A percentile compares a stretch with the other conserved stretches of the same genome.
Evolutionary conservation across 2,888 invertebrate genomes (phyloP).

Genomic region (Maniola hyperantus): DNA sequence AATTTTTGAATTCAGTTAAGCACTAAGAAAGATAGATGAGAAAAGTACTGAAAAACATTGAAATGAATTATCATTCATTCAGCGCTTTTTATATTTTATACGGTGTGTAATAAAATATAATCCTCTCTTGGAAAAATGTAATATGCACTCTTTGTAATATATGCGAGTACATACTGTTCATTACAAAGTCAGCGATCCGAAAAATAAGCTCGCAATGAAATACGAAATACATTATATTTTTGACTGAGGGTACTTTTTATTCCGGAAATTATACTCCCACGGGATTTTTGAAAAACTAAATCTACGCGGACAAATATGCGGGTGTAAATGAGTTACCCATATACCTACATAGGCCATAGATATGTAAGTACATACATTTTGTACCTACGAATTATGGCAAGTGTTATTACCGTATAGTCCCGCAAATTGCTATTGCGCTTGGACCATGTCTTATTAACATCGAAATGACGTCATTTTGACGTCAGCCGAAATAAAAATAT

Average conservation of each 20-base stretch:
- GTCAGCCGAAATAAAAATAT: no score
- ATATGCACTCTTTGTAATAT: slow-evolving; percentile 10
- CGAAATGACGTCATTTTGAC: no score
- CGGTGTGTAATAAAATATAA: background rate
- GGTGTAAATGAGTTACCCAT: no score
- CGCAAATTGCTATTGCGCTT: no score
- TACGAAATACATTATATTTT: background rate
- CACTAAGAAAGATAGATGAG: background rate
- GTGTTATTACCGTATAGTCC: no score
- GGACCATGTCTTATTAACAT: no score
- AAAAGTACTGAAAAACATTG: background rate
- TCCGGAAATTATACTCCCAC: no score
- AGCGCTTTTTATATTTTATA: background rate
- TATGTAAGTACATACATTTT: no score
- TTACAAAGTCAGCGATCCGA: slow-evolving; percentile 17
- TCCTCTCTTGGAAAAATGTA: background rate
- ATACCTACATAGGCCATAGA: no score
- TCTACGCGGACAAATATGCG: no score
- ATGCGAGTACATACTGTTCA: slow-evolving; percentile 8
- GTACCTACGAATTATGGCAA: no score
- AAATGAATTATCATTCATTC: background rate
- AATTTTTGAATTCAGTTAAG: background rate
- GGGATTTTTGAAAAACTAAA: no score
- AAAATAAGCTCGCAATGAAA: slow-evolving; percentile 19
- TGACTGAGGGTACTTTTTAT: background rate